Conservation (phyloP, 92 coral and sea anemone genomes). For the Epizoanthus rinbou region DNA sequence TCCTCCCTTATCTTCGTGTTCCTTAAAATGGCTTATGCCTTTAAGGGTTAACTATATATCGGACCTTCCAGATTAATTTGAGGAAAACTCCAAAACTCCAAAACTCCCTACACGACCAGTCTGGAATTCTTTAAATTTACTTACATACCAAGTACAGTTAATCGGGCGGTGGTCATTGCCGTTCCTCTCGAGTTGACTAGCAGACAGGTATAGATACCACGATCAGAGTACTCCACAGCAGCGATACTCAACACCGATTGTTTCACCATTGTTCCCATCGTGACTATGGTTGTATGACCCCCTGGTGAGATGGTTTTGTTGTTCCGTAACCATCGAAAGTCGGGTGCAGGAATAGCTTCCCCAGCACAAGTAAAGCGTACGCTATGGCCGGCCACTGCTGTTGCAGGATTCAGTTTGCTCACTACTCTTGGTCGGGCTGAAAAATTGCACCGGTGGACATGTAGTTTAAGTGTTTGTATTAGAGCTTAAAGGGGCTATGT, state of each 20-base stretch:
- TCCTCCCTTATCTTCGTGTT: no score
- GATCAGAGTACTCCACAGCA: slow-evolving; percentile 44
- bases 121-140: no score
- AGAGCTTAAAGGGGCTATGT: no score
- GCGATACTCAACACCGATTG: slow-evolving; percentile 40
- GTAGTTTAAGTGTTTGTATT: no score
- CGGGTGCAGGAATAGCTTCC: slow-evolving; percentile 66
- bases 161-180: slow-evolving; percentile 18
- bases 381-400: slow-evolving; percentile 18
- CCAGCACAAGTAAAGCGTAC: slow-evolving; percentile 54
- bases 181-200: slow-evolving; percentile 53
- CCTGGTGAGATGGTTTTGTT: background rate
- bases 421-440: slow-evolving; percentile 58
- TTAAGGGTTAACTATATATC: no score
- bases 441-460: background rate
- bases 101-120: no score
- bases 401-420: background rate
- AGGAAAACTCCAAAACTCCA: no score
- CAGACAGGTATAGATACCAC: slow-evolving; percentile 62
- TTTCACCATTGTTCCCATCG: background rate
- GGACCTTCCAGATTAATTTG: no score
- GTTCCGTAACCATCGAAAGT: slow-evolving; percentile 54
- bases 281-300: background rate
- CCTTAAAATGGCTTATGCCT: no score
- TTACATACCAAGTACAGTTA: slow-evolving; percentile 62